A percentile compares a stretch with the other conserved stretches of the same genome.
Evolutionary conservation across 2,888 invertebrate species (phyloP).

Genomic region (Ernsta delagoae): DNA sequence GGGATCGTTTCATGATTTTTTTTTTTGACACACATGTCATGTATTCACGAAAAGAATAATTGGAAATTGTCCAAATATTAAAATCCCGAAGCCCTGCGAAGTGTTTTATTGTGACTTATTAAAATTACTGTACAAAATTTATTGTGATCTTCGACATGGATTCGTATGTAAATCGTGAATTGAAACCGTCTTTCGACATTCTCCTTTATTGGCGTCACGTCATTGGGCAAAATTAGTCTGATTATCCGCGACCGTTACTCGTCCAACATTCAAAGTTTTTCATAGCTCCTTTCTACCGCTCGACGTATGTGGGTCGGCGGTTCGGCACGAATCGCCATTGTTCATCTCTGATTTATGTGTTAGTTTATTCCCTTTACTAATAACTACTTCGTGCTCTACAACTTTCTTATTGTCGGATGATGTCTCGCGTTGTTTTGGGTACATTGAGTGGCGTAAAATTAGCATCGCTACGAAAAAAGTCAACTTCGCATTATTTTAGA

Average conservation of each 20-base stretch:
- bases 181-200: neutral
- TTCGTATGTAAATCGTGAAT: neutral
- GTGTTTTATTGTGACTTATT: too few species aligned
- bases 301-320: constrained; percentile 69
- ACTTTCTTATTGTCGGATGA: constrained; percentile 27
- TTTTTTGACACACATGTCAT: too few species aligned
- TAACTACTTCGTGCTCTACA: constrained; percentile 36
- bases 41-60: too few species aligned
- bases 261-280: constrained; percentile 61
- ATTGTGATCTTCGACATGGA: neutral
- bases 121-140: neutral
- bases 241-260: constrained; percentile 61
- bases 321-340: constrained; percentile 69
- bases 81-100: too few species aligned
- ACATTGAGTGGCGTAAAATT: neutral
- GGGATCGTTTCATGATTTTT: too few species aligned
- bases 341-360: constrained; percentile 59
- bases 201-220: constrained; percentile 28
- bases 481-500: neutral
- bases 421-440: constrained; percentile 25
- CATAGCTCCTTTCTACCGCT: constrained; percentile 57
- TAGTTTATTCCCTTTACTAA: constrained; percentile 44
- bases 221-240: constrained; percentile 50
- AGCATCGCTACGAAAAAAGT: neutral
- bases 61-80: too few species aligned